These are phyloP conservation scores for Hypsibius dujardini DNA, from an alignment of 1,140 invertebrate genomes.

Conservation along the genomic window DNA sequence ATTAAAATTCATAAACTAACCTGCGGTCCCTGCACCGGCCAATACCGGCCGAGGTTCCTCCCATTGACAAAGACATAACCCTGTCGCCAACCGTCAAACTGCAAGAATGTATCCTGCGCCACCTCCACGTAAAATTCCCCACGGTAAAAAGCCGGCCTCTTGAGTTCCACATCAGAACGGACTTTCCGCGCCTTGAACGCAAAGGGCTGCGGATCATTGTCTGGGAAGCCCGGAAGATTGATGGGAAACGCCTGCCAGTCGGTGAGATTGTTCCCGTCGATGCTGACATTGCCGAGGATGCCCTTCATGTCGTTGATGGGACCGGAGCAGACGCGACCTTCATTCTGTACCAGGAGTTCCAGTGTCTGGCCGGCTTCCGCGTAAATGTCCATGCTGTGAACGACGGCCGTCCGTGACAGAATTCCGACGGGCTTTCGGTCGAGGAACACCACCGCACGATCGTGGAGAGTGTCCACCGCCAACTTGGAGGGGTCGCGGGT, in stretches of 20 bases:
- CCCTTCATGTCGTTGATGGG: slow-evolving; percentile 26
- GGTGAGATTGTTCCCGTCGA: slow-evolving; percentile 30
- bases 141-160: slow-evolving; percentile 4
- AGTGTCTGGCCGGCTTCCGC: slow-evolving; percentile 11
- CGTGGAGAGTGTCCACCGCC: slow-evolving; percentile 22
- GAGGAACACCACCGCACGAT: slow-evolving; percentile 23
- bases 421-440: slow-evolving; percentile 21
- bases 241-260: slow-evolving; percentile 27
- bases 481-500: slow-evolving; percentile 23
- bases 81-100: slow-evolving; percentile 25
- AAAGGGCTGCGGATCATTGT: neutral
- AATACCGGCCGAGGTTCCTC: slow-evolving; percentile 4
- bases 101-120: slow-evolving; percentile 27
- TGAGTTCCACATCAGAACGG: slow-evolving; percentile 6
- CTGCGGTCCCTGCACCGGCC: slow-evolving; percentile 9
- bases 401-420: slow-evolving; percentile 16
- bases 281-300: slow-evolving; percentile 34
- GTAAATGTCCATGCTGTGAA: slow-evolving; percentile 18
- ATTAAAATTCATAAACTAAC: neutral
- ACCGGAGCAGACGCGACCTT: slow-evolving; percentile 23
- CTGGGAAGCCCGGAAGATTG: neutral
- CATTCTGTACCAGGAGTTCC: slow-evolving; percentile 25
- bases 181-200: neutral
- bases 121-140: slow-evolving; percentile 13
- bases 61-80: slow-evolving; percentile 9